These are phyloP conservation scores for Galbula dea DNA, from an alignment of 2,113 vertebrate species.

Conservation along the genomic window DNA sequence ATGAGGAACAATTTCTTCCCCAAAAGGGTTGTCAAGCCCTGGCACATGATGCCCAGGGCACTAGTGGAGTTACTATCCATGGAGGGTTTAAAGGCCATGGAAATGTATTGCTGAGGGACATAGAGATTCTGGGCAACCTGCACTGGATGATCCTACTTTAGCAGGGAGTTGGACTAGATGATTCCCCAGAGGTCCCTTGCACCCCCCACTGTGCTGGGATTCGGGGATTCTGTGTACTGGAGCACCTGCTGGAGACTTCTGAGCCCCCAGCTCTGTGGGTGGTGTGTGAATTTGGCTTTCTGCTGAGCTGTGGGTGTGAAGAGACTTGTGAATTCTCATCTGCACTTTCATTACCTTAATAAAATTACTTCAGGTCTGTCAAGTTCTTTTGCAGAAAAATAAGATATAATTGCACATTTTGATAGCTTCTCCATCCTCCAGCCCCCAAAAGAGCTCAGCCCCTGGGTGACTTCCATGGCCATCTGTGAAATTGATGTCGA, in stretches of 20 bases:
- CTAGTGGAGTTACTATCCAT: neutral
- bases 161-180: no score
- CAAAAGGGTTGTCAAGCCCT: neutral
- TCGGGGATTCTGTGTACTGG: no score
- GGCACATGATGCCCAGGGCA: neutral
- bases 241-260: neutral
- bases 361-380: conserved; percentile 18
- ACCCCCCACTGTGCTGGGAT: no score
- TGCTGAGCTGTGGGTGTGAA: neutral
- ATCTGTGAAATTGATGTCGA: accelerated
- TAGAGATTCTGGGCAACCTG: no score
- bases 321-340: conserved; percentile 21
- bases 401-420: neutral
- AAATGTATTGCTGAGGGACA: neutral
- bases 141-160: no score
- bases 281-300: conserved; percentile 12
- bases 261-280: neutral
- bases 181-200: no score
- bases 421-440: neutral
- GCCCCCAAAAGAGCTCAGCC: neutral
- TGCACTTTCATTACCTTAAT: conserved; percentile 40
- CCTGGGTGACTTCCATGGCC: neutral
- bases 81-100: neutral
- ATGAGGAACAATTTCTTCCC: no score
- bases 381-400: neutral